Base-by-base conservation (phyloP, 2,797 vertebrate genomes). In the Leuciscus waleckii region DNA sequence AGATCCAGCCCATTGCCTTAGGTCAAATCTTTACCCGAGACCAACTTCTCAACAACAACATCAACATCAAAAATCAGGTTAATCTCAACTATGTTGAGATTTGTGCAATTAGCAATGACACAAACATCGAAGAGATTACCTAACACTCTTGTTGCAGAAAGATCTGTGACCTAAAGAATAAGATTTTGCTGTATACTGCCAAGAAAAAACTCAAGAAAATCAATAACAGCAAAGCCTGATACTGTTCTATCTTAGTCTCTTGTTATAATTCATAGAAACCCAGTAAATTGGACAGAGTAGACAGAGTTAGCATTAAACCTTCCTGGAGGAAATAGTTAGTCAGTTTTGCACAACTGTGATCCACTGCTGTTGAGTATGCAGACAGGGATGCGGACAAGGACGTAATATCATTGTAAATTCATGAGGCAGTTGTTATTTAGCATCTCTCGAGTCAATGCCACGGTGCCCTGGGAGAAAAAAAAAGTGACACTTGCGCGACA, bases 381-480 rank as follows among this genome's bases (percentile, higher is more conserved):
- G 80, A 61, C 17, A 16, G 58, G 29, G 41, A 46, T 81, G 35
- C 9, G 37, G 26, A 39, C 51, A 81, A 86, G 88, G 79, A 80
- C 23, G 23, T 82, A 49, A 81, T 85, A 79, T 81, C 67, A 61
- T 76, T 82, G 54, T 56, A 67, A 82, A 84, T 87, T 81, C 81
- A 86, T 86, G 79, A 76, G 82, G 54, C 19, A 9, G 67, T 41
- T 85, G 82, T 73, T 87, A 81, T 85, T 86, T 86, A 86, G 26
- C 81, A 86, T 85, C 75, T 82, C 86, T 79, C 85, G 32, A 86
- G 49, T 79, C 84, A 81, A 85, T 87, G 88, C 79, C 84, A 89
- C 58, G 17, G 16, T 76, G 70, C 46, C 81, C 35, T 46, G 85
- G 23, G 69, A 84, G 58, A 67, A 69, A 43, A 43, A 14, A 78